phyloP scores from a whole-genome alignment of 2,797 vertebrate species.

The Podarcis siculus region DNA sequence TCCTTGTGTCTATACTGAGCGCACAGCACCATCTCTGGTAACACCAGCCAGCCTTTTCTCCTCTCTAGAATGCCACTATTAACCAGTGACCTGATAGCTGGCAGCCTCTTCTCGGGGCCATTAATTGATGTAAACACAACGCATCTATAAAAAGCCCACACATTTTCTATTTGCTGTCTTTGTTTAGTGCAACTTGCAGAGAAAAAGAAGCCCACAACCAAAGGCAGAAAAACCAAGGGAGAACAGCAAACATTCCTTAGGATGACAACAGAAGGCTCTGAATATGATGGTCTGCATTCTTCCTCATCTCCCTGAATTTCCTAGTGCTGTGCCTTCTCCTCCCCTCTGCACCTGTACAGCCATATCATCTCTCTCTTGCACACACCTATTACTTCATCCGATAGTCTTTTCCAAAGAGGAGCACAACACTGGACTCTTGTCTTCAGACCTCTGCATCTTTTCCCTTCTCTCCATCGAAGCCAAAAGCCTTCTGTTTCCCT shows the following conservation, averaged over 20 bases:
- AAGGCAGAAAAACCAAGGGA: neutral
- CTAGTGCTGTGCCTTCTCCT: neutral
- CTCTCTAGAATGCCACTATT: slow-evolving; percentile 14
- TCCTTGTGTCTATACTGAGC: neutral
- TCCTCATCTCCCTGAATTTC: neutral
- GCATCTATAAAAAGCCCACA: neutral
- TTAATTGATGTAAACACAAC: slow-evolving; percentile 53
- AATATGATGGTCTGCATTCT: neutral
- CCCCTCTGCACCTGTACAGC: neutral
- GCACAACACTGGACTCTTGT: neutral
- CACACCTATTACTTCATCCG: neutral
- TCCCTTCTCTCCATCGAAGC: neutral
- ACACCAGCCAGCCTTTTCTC: neutral
- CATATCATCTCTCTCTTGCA: neutral
- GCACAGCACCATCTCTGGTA: slow-evolving; percentile 37
- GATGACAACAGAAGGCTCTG: neutral
- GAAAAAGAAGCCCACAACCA: slow-evolving; percentile 30
- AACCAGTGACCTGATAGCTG: slow-evolving; percentile 38
- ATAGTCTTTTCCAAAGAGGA: neutral
- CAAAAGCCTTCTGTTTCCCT: neutral
- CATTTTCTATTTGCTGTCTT: neutral
- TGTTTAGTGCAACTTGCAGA: slow-evolving; percentile 42
- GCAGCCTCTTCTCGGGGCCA: slow-evolving; percentile 36
- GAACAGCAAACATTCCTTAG: neutral
- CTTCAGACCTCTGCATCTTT: neutral